Base-by-base conservation (phyloP, 2,888 invertebrate species). In the Syrphus vitripennis region DNA sequence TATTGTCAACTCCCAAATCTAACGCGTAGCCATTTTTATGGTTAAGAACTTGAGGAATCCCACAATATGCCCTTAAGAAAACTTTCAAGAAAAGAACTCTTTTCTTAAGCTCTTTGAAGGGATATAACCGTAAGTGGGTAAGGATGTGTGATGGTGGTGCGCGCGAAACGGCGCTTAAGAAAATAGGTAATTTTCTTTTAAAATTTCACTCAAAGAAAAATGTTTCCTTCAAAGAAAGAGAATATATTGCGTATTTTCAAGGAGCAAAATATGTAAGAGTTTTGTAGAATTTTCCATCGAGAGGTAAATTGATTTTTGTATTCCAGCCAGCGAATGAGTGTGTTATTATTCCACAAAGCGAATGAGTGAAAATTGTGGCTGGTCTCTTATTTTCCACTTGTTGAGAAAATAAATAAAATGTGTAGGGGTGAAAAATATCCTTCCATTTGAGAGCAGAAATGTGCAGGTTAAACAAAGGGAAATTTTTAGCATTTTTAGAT, bases 1-100 rank as follows among this genome's bases (percentile, higher is more conserved):
- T 78, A 80, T 59, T 77, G 70, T 70, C 81, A 70, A 75, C 81
- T 81, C 69, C 75, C 53, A 75, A 75, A 55, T 70, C n/a, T 34
- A 70, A 67, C 72, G 70, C 34, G 65, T 53, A 40, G 40, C 34
- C 42, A 19, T 70, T 55, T 34, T 63, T 34, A 71, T 55, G 34
- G 26, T 34, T 21, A 69, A 31, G 63, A 81, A 45, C 69, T 70
- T 75, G 14, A 70, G 55, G 63, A 75, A 63, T 81, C 53, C 59
- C 81, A 55, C 70, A 75, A 63, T 34, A 63, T 42, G 55, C 34
- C 81, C 50, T 19, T 19, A 81, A 74, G 72, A 50, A 80, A 63
- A 55, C 16, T 50, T 55, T 29, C 12, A 65, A 29, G 16, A 37
- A 67, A 50, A 16, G 24, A 34, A 67, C 48, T 67, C 48, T 50